Conservation (phyloP, 2,797 vertebrate species). For the Pangasius larnaudii region DNA sequence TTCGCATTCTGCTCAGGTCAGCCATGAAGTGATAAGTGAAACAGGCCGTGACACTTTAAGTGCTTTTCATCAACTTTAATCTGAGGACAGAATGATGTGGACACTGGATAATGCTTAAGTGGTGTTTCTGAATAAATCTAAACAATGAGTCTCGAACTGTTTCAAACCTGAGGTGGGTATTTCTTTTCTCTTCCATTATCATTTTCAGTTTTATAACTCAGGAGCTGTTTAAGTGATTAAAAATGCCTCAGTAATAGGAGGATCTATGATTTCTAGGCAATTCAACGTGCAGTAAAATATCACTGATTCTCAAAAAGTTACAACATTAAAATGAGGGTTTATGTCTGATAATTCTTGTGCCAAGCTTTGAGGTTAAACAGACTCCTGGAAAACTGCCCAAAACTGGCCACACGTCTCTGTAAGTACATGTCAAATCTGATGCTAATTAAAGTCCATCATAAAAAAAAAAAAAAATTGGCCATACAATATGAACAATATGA, state of each 20-base stretch:
- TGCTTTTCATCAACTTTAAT: slow-evolving; percentile 33
- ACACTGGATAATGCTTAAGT: background rate
- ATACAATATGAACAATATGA: background rate
- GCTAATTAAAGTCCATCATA: slow-evolving; percentile 27
- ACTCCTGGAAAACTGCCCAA: slow-evolving; percentile 22
- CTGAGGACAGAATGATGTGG: slow-evolving; percentile 58
- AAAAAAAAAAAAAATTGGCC: background rate
- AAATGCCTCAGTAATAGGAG: background rate
- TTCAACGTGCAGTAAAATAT: background rate
- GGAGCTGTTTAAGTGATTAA: background rate
- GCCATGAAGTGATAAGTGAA: slow-evolving; percentile 13
- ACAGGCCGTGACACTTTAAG: slow-evolving; percentile 23
- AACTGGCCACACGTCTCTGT: background rate
- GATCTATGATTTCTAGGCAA: background rate
- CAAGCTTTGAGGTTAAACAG: slow-evolving; percentile 10
- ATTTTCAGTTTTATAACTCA: background rate
- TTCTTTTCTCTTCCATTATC: background rate
- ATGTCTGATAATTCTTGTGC: background rate
- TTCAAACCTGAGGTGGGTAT: background rate
- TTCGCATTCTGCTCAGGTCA: slow-evolving; percentile 32
- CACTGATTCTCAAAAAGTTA: background rate
- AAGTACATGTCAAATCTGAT: background rate
- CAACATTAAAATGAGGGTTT: background rate
- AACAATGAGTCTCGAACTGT: background rate
- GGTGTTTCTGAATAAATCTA: slow-evolving; percentile 20